Percentiles rank a stretch among this genome's conserved stretches.
Conservation (phyloP, 2,888 invertebrate genomes). For the Belgica antarctica region DNA sequence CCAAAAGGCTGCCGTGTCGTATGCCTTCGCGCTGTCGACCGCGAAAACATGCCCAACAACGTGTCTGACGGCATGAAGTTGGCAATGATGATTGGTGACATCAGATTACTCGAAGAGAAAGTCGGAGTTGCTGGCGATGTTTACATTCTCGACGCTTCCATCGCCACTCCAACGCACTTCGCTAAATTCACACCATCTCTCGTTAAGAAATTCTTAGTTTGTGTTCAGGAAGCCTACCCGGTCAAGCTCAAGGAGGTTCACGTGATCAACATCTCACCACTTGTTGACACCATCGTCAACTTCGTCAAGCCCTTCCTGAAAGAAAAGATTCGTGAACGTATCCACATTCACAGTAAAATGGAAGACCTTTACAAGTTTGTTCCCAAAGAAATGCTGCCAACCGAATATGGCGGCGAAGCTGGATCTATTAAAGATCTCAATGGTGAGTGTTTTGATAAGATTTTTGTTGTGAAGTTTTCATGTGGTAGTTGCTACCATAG, state of each 20-base stretch:
- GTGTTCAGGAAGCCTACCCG: constrained; percentile 85
- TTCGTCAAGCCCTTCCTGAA: constrained; percentile 84
- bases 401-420: constrained; percentile 79
- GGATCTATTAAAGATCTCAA: constrained; percentile 71
- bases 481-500: constrained; percentile 82
- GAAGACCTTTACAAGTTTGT: constrained; percentile 75
- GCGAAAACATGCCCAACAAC: constrained; percentile 68
- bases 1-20: constrained; percentile 75
- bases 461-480: too few species aligned
- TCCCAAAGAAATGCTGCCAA: constrained; percentile 75
- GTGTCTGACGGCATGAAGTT: constrained; percentile 78
- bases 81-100: constrained; percentile 80
- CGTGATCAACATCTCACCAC: constrained; percentile 77
- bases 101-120: constrained; percentile 72
- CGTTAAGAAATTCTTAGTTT: constrained; percentile 81
- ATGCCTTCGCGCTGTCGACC: constrained; percentile 69
- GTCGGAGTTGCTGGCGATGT: constrained; percentile 82
- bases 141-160: constrained; percentile 75
- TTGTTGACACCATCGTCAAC: constrained; percentile 80
- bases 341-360: constrained; percentile 72
- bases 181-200: constrained; percentile 79
- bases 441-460: too few species aligned
- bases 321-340: constrained; percentile 80
- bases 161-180: constrained; percentile 76
- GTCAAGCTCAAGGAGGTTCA: constrained; percentile 85